Evolutionary conservation across 2,113 vertebrate genomes (phyloP).

Genomic region (Gymnobelideus leadbeateri): DNA sequence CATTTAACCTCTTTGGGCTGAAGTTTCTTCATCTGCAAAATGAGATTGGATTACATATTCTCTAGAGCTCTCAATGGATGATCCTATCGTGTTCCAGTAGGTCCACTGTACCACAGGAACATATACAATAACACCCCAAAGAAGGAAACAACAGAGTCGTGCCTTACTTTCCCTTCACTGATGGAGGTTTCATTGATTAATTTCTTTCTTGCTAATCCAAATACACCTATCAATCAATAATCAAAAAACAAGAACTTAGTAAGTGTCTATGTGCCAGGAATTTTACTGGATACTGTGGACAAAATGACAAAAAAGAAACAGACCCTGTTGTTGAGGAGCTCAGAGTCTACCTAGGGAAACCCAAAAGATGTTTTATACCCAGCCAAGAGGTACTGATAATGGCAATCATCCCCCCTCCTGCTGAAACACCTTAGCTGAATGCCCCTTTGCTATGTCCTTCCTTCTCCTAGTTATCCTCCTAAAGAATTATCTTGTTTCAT

Average conservation of each 20-base stretch:
- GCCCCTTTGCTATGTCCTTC: neutral
- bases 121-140: neutral
- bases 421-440: neutral
- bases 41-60: neutral
- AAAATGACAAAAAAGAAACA: neutral
- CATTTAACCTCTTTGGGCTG: neutral
- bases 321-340: neutral
- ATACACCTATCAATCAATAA: neutral
- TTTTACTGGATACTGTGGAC: neutral
- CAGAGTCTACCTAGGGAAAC: neutral
- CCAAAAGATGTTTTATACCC: neutral
- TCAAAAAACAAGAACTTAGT: neutral
- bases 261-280: neutral
- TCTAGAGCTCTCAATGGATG: too few relatives aligned
- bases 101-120: neutral
- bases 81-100: neutral
- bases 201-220: neutral
- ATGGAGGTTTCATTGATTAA: neutral
- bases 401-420: neutral
- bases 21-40: neutral
- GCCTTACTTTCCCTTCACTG: neutral
- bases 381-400: neutral
- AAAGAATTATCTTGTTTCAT: conserved; percentile 53
- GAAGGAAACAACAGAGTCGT: neutral
- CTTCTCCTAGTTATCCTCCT: neutral